These are phyloP conservation scores for Amiota minor DNA, from an alignment of 2,888 invertebrate species.

Conservation along the genomic window DNA sequence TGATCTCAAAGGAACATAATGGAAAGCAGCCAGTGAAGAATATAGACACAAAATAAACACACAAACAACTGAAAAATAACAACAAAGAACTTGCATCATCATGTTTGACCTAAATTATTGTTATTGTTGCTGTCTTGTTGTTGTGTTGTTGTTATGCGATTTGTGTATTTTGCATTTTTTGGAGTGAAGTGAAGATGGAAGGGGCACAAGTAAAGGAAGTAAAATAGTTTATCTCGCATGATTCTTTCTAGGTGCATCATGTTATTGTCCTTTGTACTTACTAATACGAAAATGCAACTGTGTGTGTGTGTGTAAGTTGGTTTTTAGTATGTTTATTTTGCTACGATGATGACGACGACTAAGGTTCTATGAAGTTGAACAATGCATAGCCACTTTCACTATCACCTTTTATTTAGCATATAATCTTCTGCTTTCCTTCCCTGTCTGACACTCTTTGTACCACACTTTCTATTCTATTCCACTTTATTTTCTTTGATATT, in stretches of 20 bases:
- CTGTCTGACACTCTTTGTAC: background rate
- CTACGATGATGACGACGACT: background rate
- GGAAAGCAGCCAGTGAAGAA: background rate
- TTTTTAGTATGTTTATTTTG: background rate
- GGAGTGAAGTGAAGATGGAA: too few relatives aligned
- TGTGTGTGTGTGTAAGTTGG: background rate
- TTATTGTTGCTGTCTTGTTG: too few relatives aligned
- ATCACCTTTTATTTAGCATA: conserved; percentile 51
- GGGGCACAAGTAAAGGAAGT: too few relatives aligned
- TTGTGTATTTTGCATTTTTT: conserved; percentile 52
- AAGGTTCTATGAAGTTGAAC: conserved; percentile 41
- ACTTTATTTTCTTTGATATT: background rate
- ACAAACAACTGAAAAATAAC: conserved; percentile 42
- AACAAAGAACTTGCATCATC: conserved; percentile 54
- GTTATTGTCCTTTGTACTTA: background rate
- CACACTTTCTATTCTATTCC: background rate
- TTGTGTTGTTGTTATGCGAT: conserved; percentile 60
- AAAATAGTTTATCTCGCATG: too few relatives aligned
- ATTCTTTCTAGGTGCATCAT: too few relatives aligned
- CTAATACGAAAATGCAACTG: too few relatives aligned
- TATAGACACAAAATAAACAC: background rate
- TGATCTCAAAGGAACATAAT: background rate
- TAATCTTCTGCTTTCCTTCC: conserved; percentile 24
- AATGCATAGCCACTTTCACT: conserved; percentile 58
- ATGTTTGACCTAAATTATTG: conserved; percentile 63